Conservation (phyloP, 2,797 vertebrate species). For the Falco concolor region DNA sequence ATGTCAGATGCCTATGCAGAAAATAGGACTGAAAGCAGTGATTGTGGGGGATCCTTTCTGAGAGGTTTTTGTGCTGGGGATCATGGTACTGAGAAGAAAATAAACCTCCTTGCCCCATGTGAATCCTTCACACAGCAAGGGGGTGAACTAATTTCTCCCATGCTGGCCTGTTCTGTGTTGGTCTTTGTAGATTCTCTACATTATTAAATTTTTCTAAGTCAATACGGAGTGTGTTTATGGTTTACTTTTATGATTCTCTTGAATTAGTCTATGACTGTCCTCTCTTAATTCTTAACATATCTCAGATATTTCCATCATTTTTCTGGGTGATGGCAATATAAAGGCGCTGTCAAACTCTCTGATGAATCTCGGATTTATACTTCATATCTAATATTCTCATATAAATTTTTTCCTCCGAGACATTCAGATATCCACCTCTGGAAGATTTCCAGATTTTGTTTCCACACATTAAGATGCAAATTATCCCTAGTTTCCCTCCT, state of each 20-base stretch:
- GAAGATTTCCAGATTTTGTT: slow-evolving; percentile 5
- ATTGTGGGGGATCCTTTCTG: background rate
- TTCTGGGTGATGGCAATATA: background rate
- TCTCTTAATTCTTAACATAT: background rate
- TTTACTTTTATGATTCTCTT: background rate
- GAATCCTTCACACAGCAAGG: background rate
- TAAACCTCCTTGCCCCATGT: background rate
- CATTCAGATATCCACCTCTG: background rate
- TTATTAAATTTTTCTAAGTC: background rate
- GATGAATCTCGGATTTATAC: background rate
- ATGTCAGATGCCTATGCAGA: background rate
- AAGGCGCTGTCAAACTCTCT: background rate
- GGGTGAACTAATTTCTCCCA: background rate
- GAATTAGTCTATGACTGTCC: background rate
- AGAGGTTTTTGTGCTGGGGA: background rate
- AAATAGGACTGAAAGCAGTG: background rate
- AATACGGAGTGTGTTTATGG: background rate
- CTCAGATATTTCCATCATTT: background rate
- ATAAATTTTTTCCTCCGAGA: background rate
- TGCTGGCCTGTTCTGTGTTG: background rate
- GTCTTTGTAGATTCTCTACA: background rate
- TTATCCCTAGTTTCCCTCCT: background rate
- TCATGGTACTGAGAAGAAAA: background rate
- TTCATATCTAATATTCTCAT: background rate
- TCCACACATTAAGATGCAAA: slow-evolving; percentile 6